A percentile compares a stretch with the other conserved stretches of the same genome.
Evolutionary conservation across 2,888 invertebrate genomes (phyloP).

Genomic region (Cerastis leucographa): DNA sequence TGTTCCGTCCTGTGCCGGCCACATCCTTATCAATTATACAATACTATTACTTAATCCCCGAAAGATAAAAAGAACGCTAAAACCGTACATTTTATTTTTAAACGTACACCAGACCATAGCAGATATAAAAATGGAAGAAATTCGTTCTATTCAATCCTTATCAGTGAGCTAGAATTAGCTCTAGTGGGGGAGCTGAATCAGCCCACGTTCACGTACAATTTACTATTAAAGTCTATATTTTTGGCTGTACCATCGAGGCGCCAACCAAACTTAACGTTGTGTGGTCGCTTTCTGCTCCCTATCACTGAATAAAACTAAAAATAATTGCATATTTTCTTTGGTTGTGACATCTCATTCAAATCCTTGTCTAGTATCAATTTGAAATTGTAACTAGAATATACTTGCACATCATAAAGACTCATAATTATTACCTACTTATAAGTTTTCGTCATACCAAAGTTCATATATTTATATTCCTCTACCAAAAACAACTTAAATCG

Average conservation of each 20-base stretch:
- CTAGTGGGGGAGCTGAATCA: slow-evolving; percentile 27
- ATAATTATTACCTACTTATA: too few species aligned
- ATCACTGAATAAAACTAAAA: too few species aligned
- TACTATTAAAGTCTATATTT: not conserved
- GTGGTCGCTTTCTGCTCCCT: not conserved
- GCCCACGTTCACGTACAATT: not conserved
- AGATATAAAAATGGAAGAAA: slow-evolving; percentile 7
- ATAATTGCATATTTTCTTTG: too few species aligned
- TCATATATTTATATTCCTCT: too few species aligned
- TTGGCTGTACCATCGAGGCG: not conserved
- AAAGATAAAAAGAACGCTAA: not conserved
- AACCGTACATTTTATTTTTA: not conserved
- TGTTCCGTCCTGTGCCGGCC: too few species aligned
- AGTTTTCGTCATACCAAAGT: too few species aligned
- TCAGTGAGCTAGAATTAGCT: slow-evolving; percentile 27
- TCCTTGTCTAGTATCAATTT: too few species aligned
- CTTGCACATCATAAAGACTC: too few species aligned
- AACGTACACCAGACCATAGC: not conserved
- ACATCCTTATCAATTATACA: not conserved
- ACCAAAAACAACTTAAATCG: too few species aligned
- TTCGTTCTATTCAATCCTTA: slow-evolving; percentile 10
- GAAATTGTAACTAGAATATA: too few species aligned
- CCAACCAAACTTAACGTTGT: not conserved
- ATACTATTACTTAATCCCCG: not conserved
- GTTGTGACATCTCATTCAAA: too few species aligned